These are phyloP conservation scores for Uromys caudimaculatus DNA, from an alignment of 2,797 vertebrate genomes.

Conservation along the genomic window DNA sequence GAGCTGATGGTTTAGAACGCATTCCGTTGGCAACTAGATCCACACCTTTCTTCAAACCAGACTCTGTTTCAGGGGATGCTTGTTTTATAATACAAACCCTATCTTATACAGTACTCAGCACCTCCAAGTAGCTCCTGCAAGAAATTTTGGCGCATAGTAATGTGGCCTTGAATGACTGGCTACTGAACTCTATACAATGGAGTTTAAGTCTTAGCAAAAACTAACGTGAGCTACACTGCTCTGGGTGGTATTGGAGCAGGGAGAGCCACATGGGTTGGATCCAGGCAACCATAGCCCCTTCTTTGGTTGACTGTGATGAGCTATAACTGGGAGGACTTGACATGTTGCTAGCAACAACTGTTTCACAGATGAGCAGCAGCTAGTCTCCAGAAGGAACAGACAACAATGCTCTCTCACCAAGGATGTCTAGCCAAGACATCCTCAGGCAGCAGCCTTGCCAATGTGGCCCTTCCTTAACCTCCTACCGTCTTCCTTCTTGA, in stretches of 20 bases:
- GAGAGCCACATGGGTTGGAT: background rate
- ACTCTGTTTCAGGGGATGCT: background rate
- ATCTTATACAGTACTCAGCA: background rate
- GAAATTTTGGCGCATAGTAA: background rate
- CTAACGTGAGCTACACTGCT: background rate
- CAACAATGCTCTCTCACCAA: background rate
- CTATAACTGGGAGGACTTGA: background rate
- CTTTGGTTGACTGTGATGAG: background rate
- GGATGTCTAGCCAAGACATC: background rate
- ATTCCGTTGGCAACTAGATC: background rate
- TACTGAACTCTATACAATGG: background rate
- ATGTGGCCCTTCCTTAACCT: background rate
- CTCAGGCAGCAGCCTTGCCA: background rate
- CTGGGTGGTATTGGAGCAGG: background rate
- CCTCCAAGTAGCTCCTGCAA: background rate
- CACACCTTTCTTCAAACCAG: background rate
- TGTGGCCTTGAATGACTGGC: background rate
- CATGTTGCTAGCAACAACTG: background rate
- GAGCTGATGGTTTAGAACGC: background rate
- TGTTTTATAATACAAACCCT: background rate
- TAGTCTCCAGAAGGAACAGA: background rate
- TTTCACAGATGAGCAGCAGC: slow-evolving; percentile 3
- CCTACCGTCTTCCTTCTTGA: background rate
- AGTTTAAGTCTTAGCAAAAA: background rate
- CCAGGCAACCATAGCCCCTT: background rate